Conservation (phyloP, 2,888 invertebrate species). For the Malacosoma neustria region DNA sequence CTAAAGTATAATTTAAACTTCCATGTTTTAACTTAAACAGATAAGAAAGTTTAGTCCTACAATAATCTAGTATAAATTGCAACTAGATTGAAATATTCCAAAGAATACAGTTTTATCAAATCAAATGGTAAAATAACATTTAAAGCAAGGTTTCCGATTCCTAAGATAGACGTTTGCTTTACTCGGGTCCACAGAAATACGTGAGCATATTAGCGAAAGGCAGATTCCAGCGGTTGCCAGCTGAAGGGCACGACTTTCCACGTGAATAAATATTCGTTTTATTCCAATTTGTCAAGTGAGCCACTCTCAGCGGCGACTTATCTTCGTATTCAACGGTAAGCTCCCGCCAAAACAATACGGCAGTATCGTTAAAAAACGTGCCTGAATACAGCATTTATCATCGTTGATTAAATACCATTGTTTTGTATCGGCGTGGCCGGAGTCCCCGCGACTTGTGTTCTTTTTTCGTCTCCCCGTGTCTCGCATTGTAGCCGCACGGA, state of each 20-base stretch:
- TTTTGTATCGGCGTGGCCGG: conserved; percentile 68
- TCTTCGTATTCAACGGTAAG: conserved; percentile 69
- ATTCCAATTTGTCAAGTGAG: conserved; percentile 74
- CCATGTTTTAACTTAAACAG: no score
- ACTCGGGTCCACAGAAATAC: conserved; percentile 26
- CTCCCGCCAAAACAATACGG: conserved; percentile 73
- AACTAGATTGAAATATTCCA: no score
- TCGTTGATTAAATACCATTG: conserved; percentile 75
- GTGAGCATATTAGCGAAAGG: conserved; percentile 37
- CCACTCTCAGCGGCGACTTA: conserved; percentile 71
- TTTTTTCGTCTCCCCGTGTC: conserved; percentile 60
- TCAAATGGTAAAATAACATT: background rate
- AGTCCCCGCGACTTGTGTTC: conserved; percentile 52
- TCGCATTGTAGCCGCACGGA: conserved; percentile 65
- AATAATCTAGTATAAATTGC: no score
- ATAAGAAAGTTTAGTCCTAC: no score
- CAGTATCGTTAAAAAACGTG: conserved; percentile 73
- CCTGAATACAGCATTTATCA: conserved; percentile 73
- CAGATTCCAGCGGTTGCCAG: conserved; percentile 23
- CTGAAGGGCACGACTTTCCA: conserved; percentile 34
- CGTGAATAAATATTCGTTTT: conserved; percentile 73
- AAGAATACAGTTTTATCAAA: no score
- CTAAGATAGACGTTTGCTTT: background rate
- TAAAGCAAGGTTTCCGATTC: background rate
- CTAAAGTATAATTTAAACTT: no score